phyloP scores from a whole-genome alignment of 2,797 vertebrate genomes.

The Labeo calbasu region DNA sequence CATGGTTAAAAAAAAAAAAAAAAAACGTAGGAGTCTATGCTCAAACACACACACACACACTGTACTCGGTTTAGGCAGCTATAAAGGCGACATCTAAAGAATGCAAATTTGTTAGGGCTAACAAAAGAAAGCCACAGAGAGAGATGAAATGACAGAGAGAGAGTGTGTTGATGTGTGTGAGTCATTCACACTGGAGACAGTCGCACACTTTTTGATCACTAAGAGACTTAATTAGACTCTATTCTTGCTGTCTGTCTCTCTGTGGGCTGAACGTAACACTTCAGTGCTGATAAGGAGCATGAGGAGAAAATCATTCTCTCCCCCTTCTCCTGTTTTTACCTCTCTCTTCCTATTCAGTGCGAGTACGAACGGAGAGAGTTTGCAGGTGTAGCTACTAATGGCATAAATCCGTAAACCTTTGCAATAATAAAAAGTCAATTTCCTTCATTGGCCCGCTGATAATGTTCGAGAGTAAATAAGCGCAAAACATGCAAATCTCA shows the following conservation, averaged over 20 bases:
- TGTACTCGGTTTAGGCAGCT: not conserved
- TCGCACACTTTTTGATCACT: slow-evolving; percentile 39
- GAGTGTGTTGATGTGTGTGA: slow-evolving; percentile 13
- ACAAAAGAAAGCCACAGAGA: not conserved
- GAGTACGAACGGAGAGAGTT: slow-evolving; percentile 2
- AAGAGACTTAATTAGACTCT: slow-evolving; percentile 53
- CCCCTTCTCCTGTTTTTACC: not conserved
- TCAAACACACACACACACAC: not conserved
- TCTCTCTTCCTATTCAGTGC: slow-evolving; percentile 11
- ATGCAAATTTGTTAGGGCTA: slow-evolving; percentile 40
- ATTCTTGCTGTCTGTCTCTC: slow-evolving; percentile 47
- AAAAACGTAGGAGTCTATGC: not conserved
- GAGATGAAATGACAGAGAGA: slow-evolving; percentile 20
- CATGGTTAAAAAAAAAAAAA: not conserved
- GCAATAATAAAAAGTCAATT: slow-evolving; percentile 38
- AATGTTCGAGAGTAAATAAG: slow-evolving; percentile 38
- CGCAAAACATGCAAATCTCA: slow-evolving; percentile 31
- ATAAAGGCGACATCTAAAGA: slow-evolving; percentile 37
- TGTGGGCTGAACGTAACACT: slow-evolving; percentile 42
- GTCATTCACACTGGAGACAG: slow-evolving; percentile 45
- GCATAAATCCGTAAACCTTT: slow-evolving; percentile 31
- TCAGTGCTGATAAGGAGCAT: slow-evolving; percentile 47
- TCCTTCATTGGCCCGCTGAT: slow-evolving; percentile 27
- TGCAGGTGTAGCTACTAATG: slow-evolving; percentile 42
- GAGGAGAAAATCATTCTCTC: slow-evolving; percentile 42